phyloP scores from a whole-genome alignment of 2,888 invertebrate species.

The Ernsta delagoae region DNA sequence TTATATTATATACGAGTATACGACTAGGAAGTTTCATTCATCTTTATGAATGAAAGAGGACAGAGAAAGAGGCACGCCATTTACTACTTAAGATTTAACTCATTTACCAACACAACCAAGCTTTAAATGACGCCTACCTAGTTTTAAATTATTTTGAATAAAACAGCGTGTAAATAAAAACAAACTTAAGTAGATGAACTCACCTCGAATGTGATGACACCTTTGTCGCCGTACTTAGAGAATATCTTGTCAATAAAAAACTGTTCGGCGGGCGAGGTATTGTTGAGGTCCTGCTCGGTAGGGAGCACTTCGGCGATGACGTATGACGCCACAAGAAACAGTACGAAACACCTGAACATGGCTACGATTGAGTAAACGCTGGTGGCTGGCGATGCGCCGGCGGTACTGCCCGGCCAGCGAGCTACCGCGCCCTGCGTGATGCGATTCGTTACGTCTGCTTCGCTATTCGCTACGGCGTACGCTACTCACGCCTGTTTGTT shows the following conservation, averaged over 20 bases:
- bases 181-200: conserved; percentile 44
- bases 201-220: conserved; percentile 84
- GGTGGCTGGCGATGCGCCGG: conserved; percentile 44
- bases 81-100: too few relatives aligned
- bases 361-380: conserved; percentile 60
- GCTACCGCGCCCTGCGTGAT: conserved; percentile 55
- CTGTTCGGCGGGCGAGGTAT: conserved; percentile 67
- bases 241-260: conserved; percentile 83
- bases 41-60: background rate
- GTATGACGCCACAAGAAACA: conserved; percentile 59
- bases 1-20: too few relatives aligned
- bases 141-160: too few relatives aligned
- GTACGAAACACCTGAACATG: conserved; percentile 69
- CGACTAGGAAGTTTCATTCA: background rate
- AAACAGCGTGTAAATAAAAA: background rate
- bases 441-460: conserved; percentile 48
- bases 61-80: too few relatives aligned
- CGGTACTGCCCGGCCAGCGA: conserved; percentile 58
- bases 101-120: too few relatives aligned
- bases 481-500: conserved; percentile 60
- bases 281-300: conserved; percentile 50
- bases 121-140: too few relatives aligned
- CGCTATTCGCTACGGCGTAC: conserved; percentile 52
- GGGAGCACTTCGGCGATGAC: conserved; percentile 44
- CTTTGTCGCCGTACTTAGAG: conserved; percentile 83